Percentiles rank a stretch among this genome's conserved stretches.
Conservation (phyloP, 2,113 vertebrate genomes). For the Malaclemys terrapin region DNA sequence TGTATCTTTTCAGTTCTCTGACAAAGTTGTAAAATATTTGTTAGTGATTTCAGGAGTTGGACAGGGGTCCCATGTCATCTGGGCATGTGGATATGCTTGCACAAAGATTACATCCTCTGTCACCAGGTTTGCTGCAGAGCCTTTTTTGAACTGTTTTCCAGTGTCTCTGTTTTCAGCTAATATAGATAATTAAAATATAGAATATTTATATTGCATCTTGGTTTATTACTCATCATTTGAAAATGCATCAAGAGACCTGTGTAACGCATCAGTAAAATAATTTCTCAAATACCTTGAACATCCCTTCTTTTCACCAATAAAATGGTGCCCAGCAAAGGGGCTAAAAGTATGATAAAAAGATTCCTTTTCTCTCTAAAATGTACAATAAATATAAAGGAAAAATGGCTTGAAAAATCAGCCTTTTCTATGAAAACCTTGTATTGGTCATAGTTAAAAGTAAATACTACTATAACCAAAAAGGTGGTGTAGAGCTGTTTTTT, state of each 20-base stretch:
- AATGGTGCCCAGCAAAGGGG: not conserved
- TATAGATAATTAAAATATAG: not conserved
- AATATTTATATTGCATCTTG: not conserved
- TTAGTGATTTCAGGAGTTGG: not conserved
- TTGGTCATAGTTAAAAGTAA: not conserved
- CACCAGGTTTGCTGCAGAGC: not conserved
- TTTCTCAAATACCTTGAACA: not conserved
- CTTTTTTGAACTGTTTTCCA: not conserved
- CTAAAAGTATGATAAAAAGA: not conserved
- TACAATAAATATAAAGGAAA: not conserved
- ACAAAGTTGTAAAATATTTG: not conserved
- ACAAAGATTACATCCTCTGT: not conserved
- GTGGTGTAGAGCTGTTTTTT: not conserved
- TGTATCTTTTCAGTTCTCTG: not conserved
- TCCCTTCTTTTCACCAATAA: not conserved
- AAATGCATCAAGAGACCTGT: not conserved
- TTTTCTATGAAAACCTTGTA: not conserved
- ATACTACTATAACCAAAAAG: not conserved
- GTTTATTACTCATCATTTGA: not conserved
- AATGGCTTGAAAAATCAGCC: not conserved
- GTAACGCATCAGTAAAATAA: not conserved
- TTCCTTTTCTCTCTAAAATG: not conserved
- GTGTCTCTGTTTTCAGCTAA: not conserved
- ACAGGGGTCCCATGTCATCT: not conserved
- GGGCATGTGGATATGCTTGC: fast-evolving